Evolutionary conservation across 2,888 invertebrate genomes (phyloP), one percentile per base, ranked within the genome.

Genomic region (Dolomedes plantarius): DNA sequence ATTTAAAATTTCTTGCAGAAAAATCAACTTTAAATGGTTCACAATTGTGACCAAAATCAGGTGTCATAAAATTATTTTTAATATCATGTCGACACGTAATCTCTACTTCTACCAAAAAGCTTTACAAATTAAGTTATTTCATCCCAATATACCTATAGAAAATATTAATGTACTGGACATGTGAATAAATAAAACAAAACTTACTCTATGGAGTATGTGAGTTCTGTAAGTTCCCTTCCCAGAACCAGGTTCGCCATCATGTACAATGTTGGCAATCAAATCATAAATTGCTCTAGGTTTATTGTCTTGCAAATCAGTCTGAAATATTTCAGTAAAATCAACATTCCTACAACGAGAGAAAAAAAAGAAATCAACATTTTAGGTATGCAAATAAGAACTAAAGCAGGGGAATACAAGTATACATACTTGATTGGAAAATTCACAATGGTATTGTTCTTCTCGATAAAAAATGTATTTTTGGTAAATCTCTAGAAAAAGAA

Each of bases 391-490:
- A 7, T 36, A 5, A 36, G n/a, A n/a, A 64, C n/a, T n/a, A n/a
- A 39, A 32, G 71, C 39, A 75, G n/a, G 19, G 64, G 36, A 67
- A n/a, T 80, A 62, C 13, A 56, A 56, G 19, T 7, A 2, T 11
- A 94, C 95, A 94, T 93, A 98, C 97, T 97, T 98, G 87, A 99
- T 97, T 2, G 99, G 99, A 91, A 99, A 99, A 92, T 99, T 99
- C 1, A 99, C 99, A 90, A 99, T 99, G 0, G 99, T 99, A 0
- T 98, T 98, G 93, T 99, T 99, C 92, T 99, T 99, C 91, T 99
- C 99, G 23, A 98, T 94, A 90, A 98, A 99, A 92, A 99, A 99
- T 6, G 98, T 98, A 91, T 99, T 99, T 92, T 98, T 99, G 0
- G 98, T 98, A 91, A 99, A 99, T 88, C 99, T 93, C 93, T 94